Conservation (phyloP, 2,888 invertebrate genomes). For the Euzophera pinguis region DNA sequence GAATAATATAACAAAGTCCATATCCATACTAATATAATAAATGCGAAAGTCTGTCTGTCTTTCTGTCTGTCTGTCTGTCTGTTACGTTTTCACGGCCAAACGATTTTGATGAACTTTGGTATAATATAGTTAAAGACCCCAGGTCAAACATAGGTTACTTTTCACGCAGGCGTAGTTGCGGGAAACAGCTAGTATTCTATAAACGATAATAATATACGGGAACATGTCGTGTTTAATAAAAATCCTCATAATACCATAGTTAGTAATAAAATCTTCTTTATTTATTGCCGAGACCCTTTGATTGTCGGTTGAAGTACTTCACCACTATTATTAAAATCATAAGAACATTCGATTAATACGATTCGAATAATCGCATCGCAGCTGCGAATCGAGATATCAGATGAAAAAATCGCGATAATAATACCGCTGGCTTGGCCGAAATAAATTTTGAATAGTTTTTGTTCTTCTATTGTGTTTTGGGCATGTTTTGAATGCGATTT, state of each 20-base stretch:
- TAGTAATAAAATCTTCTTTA: conserved; percentile 7
- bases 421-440: conserved; percentile 42
- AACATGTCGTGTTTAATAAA: background rate
- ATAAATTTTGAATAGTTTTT: conserved; percentile 44
- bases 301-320: conserved; percentile 36
- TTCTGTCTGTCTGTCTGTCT: too few species aligned
- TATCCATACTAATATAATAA: too few species aligned
- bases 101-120: too few species aligned
- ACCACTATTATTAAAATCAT: conserved; percentile 44
- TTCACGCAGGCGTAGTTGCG: too few species aligned
- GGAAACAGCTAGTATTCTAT: background rate
- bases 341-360: conserved; percentile 39
- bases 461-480: conserved; percentile 20
- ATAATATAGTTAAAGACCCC: too few species aligned
- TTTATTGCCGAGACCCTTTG: conserved; percentile 21
- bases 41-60: too few species aligned
- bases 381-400: conserved; percentile 37
- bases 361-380: conserved; percentile 39
- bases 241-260: background rate
- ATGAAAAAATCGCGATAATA: conserved; percentile 44
- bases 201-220: background rate
- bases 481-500: background rate
- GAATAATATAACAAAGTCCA: too few species aligned
- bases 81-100: too few species aligned
- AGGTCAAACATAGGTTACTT: too few species aligned